phyloP scores from a whole-genome alignment of 1,140 invertebrate species.

The Stegodyphus dumicola region DNA sequence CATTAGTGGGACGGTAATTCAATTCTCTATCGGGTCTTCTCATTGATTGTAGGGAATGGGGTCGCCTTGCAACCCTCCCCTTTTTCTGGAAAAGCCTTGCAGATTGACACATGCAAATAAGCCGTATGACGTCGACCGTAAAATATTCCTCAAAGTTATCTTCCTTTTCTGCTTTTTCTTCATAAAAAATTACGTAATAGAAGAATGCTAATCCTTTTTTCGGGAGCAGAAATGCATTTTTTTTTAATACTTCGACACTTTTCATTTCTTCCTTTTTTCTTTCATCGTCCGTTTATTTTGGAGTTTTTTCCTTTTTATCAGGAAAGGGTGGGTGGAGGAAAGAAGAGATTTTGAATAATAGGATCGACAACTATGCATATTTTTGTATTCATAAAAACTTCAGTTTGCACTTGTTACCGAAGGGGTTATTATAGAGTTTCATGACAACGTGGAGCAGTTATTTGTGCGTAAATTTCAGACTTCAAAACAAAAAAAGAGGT shows the following conservation, averaged over 20 bases:
- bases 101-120: conserved; percentile 60
- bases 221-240: not conserved
- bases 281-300: not conserved
- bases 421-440: conserved; percentile 52
- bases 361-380: conserved; percentile 14
- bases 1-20: conserved; percentile 46
- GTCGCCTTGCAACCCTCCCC: conserved; percentile 1
- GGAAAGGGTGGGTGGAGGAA: not conserved
- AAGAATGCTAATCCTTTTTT: not conserved
- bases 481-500: no score
- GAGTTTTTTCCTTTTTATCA: conserved; percentile 1
- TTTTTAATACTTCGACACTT: not conserved
- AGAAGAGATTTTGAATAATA: not conserved
- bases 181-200: not conserved
- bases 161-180: not conserved
- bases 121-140: conserved; percentile 20
- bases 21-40: conserved; percentile 21
- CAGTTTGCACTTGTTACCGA: conserved; percentile 30
- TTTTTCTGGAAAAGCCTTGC: not conserved
- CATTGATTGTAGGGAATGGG: conserved; percentile 32
- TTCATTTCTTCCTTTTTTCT: conserved; percentile 14
- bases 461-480: conserved; percentile 1
- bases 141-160: conserved; percentile 45
- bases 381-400: conserved; percentile 45
- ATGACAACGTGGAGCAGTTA: conserved; percentile 12